A percentile compares a stretch with the other conserved stretches of the same genome.
These are phyloP conservation scores for Catocala sponsa DNA, from an alignment of 2,888 invertebrate genomes.

Conservation along the genomic window DNA sequence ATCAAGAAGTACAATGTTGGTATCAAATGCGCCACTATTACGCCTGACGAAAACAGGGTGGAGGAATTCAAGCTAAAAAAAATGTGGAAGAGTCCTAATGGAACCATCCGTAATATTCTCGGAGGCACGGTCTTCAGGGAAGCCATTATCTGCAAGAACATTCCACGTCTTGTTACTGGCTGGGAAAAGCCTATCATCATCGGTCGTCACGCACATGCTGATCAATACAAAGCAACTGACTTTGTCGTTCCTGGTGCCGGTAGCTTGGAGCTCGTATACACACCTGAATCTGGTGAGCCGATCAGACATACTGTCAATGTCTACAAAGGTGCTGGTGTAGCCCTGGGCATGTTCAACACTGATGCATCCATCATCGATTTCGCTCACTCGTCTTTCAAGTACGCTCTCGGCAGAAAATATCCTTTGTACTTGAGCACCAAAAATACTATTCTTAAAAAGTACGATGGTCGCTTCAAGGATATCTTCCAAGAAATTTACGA, in stretches of 20 bases:
- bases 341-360: slow-evolving; percentile 98
- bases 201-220: slow-evolving; percentile 99
- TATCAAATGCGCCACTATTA: slow-evolving; percentile 99
- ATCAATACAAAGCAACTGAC: slow-evolving; percentile 99
- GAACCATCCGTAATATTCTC: slow-evolving; percentile 95
- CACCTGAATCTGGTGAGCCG: slow-evolving; percentile 89
- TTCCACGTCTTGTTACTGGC: slow-evolving; percentile 97
- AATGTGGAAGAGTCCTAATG: slow-evolving; percentile 97
- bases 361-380: slow-evolving; percentile 97
- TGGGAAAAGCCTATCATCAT: slow-evolving; percentile 99
- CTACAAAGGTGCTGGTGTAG: slow-evolving; percentile 96
- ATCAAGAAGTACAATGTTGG: slow-evolving; percentile 99
- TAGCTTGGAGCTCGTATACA: slow-evolving; percentile 94
- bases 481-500: slow-evolving; percentile 98
- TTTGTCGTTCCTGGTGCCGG: slow-evolving; percentile 97
- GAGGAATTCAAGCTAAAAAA: slow-evolving; percentile 95
- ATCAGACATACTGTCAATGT: slow-evolving; percentile 94
- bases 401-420: slow-evolving; percentile 94
- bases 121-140: slow-evolving; percentile 95
- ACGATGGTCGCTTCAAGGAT: slow-evolving; percentile 98
- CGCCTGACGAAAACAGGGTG: slow-evolving; percentile 98
- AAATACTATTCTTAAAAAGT: slow-evolving; percentile 98
- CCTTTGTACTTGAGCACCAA: slow-evolving; percentile 98
- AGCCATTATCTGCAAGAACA: slow-evolving; percentile 96
- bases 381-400: slow-evolving; percentile 98